Conservation (phyloP, 2,113 vertebrate genomes). For the Canis aureus region DNA sequence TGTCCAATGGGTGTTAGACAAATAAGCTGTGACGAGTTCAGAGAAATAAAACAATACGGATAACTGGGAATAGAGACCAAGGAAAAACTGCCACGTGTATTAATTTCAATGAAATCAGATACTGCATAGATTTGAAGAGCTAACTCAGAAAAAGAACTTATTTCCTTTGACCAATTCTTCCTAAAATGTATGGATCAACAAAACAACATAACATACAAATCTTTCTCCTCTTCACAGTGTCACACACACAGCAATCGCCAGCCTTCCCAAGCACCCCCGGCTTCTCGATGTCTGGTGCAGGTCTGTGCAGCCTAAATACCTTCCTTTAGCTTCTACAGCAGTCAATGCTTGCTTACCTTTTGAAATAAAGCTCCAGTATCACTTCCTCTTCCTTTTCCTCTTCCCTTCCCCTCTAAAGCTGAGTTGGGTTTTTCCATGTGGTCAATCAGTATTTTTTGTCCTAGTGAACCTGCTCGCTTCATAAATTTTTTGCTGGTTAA, state of each 20-base stretch:
- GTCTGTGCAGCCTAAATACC: neutral
- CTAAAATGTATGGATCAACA: neutral
- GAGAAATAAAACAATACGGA: neutral
- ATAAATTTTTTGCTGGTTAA: slow-evolving; percentile 7
- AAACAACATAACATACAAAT: neutral
- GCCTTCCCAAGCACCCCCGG: too few relatives aligned
- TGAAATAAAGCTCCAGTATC: neutral
- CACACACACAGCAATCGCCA: neutral
- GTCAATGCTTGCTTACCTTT: neutral
- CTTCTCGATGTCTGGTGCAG: neutral
- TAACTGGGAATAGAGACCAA: neutral
- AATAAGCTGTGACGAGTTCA: neutral
- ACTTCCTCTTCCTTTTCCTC: neutral
- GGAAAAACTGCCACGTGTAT: neutral
- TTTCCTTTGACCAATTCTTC: neutral
- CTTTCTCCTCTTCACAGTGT: neutral
- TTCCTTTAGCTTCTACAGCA: neutral
- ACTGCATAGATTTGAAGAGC: neutral
- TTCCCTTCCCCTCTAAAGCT: neutral
- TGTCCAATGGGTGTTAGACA: neutral
- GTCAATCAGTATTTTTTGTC: neutral
- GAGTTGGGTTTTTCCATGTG: neutral
- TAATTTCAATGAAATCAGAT: neutral
- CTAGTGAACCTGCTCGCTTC: neutral
- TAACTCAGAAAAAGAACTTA: neutral